Percentiles rank a stretch among this genome's conserved stretches.
Evolutionary conservation across 2,113 vertebrate species (phyloP).

Genomic region (Brachyhypopomus gauderio): DNA sequence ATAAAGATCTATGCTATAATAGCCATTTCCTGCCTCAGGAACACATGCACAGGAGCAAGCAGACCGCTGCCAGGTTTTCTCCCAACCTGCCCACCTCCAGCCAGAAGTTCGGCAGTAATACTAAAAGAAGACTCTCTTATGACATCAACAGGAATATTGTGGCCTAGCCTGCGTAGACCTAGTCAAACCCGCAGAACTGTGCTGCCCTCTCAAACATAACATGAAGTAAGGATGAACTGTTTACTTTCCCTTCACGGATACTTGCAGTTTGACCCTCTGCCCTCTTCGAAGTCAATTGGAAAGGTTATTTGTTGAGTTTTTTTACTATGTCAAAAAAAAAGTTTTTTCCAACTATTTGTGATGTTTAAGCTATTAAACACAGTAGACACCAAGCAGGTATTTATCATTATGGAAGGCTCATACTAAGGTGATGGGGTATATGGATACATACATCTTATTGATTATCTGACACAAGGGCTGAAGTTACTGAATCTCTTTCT

Average conservation of each 20-base stretch:
- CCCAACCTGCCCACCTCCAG: conserved; percentile 66
- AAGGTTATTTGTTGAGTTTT: neutral
- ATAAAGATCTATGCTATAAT: conserved; percentile 14
- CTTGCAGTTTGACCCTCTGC: no score
- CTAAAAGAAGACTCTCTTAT: conserved; percentile 71
- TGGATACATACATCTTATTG: no score
- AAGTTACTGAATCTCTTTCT: neutral
- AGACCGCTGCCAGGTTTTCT: conserved; percentile 63
- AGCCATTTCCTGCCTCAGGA: conserved; percentile 15
- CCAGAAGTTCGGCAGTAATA: conserved; percentile 60
- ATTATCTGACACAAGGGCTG: no score
- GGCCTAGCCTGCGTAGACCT: conserved; percentile 45
- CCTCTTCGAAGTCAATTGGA: no score
- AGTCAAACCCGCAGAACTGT: neutral
- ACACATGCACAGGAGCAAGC: conserved; percentile 4
- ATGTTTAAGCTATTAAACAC: neutral
- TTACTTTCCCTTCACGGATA: no score
- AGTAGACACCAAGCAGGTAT: neutral
- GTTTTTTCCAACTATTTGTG: neutral
- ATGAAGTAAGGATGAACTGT: neutral
- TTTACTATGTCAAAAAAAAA: neutral
- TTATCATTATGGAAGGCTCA: neutral
- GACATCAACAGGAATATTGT: conserved; percentile 70
- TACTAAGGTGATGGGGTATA: neutral
- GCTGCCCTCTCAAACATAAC: neutral